Percentiles rank a stretch among this genome's conserved stretches.
Conservation (phyloP, 2,888 invertebrate genomes). For the Cataglyphis livida region DNA sequence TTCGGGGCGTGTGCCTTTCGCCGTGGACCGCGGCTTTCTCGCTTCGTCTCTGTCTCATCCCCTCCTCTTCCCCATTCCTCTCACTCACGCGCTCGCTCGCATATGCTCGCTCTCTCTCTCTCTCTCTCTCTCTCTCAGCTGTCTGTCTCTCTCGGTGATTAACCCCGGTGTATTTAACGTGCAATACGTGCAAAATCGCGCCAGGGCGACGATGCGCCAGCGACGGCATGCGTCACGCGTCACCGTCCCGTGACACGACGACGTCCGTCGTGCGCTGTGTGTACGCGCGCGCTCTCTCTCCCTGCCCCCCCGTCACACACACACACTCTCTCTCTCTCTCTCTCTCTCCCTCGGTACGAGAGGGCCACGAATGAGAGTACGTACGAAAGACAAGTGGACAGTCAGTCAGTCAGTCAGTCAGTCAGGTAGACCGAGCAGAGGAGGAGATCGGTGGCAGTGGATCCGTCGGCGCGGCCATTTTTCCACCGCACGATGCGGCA, state of each 20-base stretch:
- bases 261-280: constrained; percentile 8
- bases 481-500: constrained; percentile 90
- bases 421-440: constrained; percentile 12
- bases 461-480: constrained; percentile 87
- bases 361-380: neutral
- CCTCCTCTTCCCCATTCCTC: neutral
- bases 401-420: constrained; percentile 22
- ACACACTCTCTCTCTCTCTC: neutral
- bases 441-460: constrained; percentile 46
- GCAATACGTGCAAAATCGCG: constrained; percentile 34
- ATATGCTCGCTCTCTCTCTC: neutral
- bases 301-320: too few species aligned
- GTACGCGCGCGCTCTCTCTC: neutral
- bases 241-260: constrained; percentile 65
- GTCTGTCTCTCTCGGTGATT: constrained; percentile 43
- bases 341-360: neutral
- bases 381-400: constrained; percentile 1
- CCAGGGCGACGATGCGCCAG: constrained; percentile 57
- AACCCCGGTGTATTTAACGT: constrained; percentile 7
- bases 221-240: constrained; percentile 66
- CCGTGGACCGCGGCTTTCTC: constrained; percentile 17
- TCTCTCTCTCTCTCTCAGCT: constrained; percentile 41
- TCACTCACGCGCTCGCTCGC: neutral
- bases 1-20: constrained; percentile 77
- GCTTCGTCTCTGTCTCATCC: constrained; percentile 15